Evolutionary conservation across 2,888 invertebrate genomes (phyloP), one percentile per base, ranked within the genome.

Genomic region (Cheilosia grossa): DNA sequence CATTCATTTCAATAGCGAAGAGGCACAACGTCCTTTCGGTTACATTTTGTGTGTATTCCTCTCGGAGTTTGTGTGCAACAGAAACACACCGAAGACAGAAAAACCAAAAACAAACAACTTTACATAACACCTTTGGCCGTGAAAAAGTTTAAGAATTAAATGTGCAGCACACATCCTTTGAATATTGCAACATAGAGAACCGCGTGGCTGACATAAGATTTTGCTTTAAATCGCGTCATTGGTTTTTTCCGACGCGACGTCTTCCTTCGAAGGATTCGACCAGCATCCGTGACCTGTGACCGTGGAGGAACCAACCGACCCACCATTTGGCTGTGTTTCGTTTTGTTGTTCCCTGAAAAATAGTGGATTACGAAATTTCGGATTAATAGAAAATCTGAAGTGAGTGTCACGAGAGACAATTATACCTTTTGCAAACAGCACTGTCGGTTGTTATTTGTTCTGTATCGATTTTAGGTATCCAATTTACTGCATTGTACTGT

Each of bases 351-450:
- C 91, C 69, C 82, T 91, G 87, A 88, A 89, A 87, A 89, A 89
- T 77, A 89, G 89, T 88, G 89, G 89, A 88, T 88, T 90, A 83
- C 88, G 88, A 88, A 88, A 89, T 88, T 90, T 89, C 87, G 89
- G 89, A 88, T 89, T 91, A 79, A 88, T 91, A 88, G 88, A 90
- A 88, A 90, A 90, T 88, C 89, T 91, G 70, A 91, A 91, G 91
- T 91, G 89, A 91, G 91, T 90, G 63, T 51, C 19, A 58, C 82
- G 19, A 40, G 61, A 42, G 64, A 37, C 24, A 21, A 4, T 21
- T 30, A n/a, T n/a, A 15, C 51, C 1, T 24, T 33, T 47, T 21
- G 44, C 15, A 49, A 61, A 40, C 5, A 42, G 30, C 59, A 51
- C 27, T 56, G 24, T 30, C 42, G 56, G 42, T 58, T 10, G 21